A percentile compares a stretch with the other conserved stretches of the same genome.
Conservation (phyloP, 2,888 invertebrate species). For the Drosophila multiciliata region DNA sequence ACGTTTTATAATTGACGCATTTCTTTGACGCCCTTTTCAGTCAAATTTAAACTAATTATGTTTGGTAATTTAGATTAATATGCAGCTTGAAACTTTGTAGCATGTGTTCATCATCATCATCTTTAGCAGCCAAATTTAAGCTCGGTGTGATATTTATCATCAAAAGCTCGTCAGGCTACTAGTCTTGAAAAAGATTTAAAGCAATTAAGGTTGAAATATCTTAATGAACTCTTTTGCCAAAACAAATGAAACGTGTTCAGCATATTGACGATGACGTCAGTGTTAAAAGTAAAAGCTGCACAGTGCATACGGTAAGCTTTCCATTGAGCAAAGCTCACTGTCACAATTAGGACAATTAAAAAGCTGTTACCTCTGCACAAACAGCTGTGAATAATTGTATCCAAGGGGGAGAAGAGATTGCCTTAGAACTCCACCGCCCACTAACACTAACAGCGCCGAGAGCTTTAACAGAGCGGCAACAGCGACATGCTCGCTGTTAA, state of each 20-base stretch:
- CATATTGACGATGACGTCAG: slow-evolving; percentile 51
- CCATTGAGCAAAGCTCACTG: slow-evolving; percentile 14
- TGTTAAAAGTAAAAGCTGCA: slow-evolving; percentile 22
- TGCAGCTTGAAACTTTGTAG: slow-evolving; percentile 20
- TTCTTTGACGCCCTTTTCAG: not conserved
- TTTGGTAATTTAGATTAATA: slow-evolving; percentile 26
- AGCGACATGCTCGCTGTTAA: slow-evolving; percentile 45
- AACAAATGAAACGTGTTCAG: not conserved
- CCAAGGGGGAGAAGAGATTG: slow-evolving; percentile 18
- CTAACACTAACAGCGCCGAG: slow-evolving; percentile 46
- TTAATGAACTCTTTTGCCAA: slow-evolving; percentile 31
- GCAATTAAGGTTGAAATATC: slow-evolving; percentile 22
- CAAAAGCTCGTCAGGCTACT: slow-evolving; percentile 65
- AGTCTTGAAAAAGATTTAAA: slow-evolving; percentile 29
- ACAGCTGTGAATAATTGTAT: slow-evolving; percentile 44
- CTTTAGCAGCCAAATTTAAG: not conserved
- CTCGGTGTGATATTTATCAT: slow-evolving; percentile 27
- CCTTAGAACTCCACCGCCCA: slow-evolving; percentile 39
- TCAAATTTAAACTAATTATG: slow-evolving; percentile 23
- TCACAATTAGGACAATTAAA: slow-evolving; percentile 48
- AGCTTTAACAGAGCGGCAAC: slow-evolving; percentile 56
- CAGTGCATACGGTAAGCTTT: slow-evolving; percentile 24
- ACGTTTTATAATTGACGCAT: not conserved
- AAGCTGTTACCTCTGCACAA: slow-evolving; percentile 31
- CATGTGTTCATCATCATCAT: slow-evolving; percentile 21